Evolutionary conservation across 2,888 invertebrate species (phyloP), one percentile per base, ranked within the genome.

Genomic region (Eupithecia centaureata): DNA sequence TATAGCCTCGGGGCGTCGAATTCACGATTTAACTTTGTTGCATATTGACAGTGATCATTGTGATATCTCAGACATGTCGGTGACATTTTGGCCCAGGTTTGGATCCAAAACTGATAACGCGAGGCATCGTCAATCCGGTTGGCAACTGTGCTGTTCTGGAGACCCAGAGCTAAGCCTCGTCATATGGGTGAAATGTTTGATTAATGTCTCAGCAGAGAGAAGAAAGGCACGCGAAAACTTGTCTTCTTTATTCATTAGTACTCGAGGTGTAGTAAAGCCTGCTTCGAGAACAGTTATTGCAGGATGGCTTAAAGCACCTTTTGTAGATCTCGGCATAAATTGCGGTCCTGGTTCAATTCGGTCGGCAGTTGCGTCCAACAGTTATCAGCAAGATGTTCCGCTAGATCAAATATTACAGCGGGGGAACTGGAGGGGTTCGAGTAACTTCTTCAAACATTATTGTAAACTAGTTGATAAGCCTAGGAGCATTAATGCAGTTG

Each of bases 31-130:
- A 18, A 60, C 22, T 3, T 38, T 52, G 5, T 61, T 61, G 33
- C 32, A 25, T 22, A 52, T 61, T 52, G 52, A 61, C 7, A 33
- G 33, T 33, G 15, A 52, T n/a, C 61, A 61, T 52, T 61, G 52
- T 52, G 22, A 61, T 0, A 30, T 8, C 2, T 61, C 30, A 2
- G 27, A 27, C 2, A n/a, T n/a, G 5, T 15, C 51, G 5, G 52
- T 61, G 3, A 35, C 35, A 3, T n/a, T n/a, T n/a, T n/a, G n/a
- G n/a, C n/a, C n/a, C n/a, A n/a, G n/a, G n/a, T n/a, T n/a, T n/a
- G n/a, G n/a, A n/a, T n/a, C n/a, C n/a, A n/a, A n/a, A n/a, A 35
- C 35, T 13, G 35, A 35, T 15, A 7, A 4, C 15, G 35, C 15
- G 13, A 35, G n/a, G n/a, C n/a, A n/a, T n/a, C n/a, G n/a, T n/a